phyloP scores from a whole-genome alignment of 2,113 vertebrate genomes.

The Todiramphus saurophagus region DNA sequence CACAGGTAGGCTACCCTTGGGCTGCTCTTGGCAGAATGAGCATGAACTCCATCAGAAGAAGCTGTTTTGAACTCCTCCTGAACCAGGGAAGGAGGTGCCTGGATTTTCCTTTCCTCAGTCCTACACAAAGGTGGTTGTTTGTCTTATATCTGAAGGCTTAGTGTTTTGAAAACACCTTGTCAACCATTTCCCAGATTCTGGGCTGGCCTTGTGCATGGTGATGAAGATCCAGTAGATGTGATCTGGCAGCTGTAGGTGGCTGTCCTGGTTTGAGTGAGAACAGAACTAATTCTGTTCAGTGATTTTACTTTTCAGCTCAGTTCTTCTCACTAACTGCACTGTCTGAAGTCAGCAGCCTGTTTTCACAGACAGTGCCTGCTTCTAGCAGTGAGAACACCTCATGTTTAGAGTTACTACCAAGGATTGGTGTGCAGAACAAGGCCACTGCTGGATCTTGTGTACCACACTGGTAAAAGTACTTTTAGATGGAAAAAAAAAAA shows the following conservation, averaged over 20 bases:
- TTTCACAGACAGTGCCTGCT: too few relatives aligned
- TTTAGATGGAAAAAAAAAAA: too few relatives aligned
- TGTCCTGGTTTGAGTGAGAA: too few relatives aligned
- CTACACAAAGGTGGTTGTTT: not conserved
- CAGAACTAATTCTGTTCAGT: too few relatives aligned
- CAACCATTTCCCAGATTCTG: not conserved
- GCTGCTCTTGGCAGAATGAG: not conserved
- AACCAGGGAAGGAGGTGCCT: not conserved
- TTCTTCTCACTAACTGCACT: too few relatives aligned
- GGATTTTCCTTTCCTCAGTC: not conserved
- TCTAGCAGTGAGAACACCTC: too few relatives aligned
- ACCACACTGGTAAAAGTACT: too few relatives aligned
- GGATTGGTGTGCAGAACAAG: too few relatives aligned
- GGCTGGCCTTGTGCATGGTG: not conserved
- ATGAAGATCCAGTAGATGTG: not conserved
- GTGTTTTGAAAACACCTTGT: not conserved
- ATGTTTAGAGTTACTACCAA: too few relatives aligned
- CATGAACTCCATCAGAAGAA: not conserved
- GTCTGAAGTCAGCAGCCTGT: too few relatives aligned
- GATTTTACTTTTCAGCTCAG: too few relatives aligned
- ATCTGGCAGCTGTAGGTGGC: not conserved
- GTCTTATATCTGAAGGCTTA: not conserved
- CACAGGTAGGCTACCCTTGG: rapidly evolving
- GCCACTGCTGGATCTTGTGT: too few relatives aligned
- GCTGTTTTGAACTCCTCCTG: not conserved